Percentiles rank a stretch among this genome's conserved stretches.
Evolutionary conservation across 1,140 invertebrate species (phyloP).

Genomic region (Aphis gossypii): DNA sequence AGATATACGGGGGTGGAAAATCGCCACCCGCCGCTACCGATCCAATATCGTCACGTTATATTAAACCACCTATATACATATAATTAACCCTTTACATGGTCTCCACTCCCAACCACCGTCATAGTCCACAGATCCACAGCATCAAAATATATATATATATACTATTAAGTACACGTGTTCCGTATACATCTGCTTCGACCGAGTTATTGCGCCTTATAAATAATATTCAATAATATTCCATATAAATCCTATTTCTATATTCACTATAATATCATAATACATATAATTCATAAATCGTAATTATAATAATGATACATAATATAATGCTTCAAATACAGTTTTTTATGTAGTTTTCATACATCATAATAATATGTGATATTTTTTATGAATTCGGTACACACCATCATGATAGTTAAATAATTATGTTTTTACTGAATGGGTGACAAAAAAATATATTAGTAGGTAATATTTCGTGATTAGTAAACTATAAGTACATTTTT

Average conservation of each 20-base stretch:
- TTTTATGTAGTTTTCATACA: not conserved
- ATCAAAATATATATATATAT: not conserved
- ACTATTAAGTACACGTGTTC: not conserved
- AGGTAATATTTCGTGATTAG: too few relatives aligned
- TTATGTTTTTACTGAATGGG: not conserved
- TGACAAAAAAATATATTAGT: not conserved
- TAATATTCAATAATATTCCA: not conserved
- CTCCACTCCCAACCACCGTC: not conserved
- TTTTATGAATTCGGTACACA: not conserved
- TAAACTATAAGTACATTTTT: too few relatives aligned
- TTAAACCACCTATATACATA: conserved; percentile 55
- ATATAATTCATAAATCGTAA: not conserved
- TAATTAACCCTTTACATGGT: conserved; percentile 50
- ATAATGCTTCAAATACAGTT: too few relatives aligned
- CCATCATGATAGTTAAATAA: not conserved
- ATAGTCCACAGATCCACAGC: not conserved
- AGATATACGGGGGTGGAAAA: not conserved
- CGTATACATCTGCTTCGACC: not conserved
- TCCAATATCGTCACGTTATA: conserved; percentile 19
- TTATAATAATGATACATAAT: not conserved
- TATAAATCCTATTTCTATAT: not conserved
- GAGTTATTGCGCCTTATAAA: conserved; percentile 26
- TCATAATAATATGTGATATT: not conserved
- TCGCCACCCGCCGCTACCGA: not conserved
- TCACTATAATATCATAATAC: not conserved